Evolutionary conservation across 2,113 vertebrate genomes (phyloP), one percentile per base, ranked within the genome.

Genomic region (Nymphicus hollandicus): DNA sequence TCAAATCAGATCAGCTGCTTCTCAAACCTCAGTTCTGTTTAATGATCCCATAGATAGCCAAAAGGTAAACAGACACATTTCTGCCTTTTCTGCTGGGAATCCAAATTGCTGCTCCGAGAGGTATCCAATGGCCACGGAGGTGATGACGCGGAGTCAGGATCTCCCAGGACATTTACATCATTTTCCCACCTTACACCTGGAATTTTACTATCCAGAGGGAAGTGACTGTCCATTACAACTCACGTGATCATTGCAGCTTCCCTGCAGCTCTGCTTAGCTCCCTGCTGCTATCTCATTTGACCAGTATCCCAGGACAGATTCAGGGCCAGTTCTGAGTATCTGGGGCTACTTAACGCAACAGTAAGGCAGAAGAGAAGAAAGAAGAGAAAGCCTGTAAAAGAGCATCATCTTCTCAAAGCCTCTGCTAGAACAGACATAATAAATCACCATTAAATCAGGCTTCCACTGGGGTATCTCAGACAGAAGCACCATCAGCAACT

Each of bases 1-100:
- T 86, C 95, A 74, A 33, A 81, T 1, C 9, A 80, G 88, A 90
- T 93, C 92, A 94, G 82, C 95, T 81, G 82, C 90, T 89, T 24
- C 94, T 73, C 79, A 58, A 2, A 39, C 81, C 85, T 49, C 56
- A 58, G 24, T 6, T 70, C 74, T 22, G 13, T 16, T 66, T 70
- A 49, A 78, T 8, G 39, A 88, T 33, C 71, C 91, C 86, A 88
- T 14, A 11, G 81, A 94, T n/a, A 55, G 79, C 66, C 71, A 63
- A 55, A 37, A 85, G 94, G 91, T 47, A 88, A 91, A 56, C 61
- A 71, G 81, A 24, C 1, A 2, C 44, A 56, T 33, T 61, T 88
- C 93, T 79, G 80, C 16, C 71, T 47, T 23, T 43, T 29, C 81
- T 71, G 39, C 60, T 85, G 87, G 71, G 66, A 95, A 74, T 23